These are phyloP conservation scores for Sceloporus tristichus DNA, from an alignment of 2,113 vertebrate genomes.

Conservation along the genomic window DNA sequence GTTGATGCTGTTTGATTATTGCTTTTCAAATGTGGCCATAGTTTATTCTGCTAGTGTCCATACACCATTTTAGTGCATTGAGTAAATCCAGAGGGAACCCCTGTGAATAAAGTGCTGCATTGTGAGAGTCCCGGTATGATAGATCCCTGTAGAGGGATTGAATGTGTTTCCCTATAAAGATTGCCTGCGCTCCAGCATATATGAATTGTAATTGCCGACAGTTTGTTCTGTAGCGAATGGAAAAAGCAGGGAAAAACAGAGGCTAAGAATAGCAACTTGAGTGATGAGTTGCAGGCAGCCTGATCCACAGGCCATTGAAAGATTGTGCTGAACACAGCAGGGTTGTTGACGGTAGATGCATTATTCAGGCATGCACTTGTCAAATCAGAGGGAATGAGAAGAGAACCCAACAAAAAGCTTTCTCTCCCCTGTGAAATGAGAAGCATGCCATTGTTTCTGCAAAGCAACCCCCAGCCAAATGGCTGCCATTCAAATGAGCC, in stretches of 20 bases:
- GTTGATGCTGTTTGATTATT: slow-evolving; percentile 54
- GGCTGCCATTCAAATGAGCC: slow-evolving; percentile 31
- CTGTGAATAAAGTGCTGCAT: background rate
- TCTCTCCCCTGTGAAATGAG: slow-evolving; percentile 12
- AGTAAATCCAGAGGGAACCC: slow-evolving; percentile 12
- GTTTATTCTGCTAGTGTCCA: slow-evolving; percentile 37
- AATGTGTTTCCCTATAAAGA: background rate
- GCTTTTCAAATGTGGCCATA: slow-evolving; percentile 13
- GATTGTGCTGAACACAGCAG: background rate
- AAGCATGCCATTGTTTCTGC: slow-evolving; percentile 22
- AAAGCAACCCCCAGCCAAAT: slow-evolving; percentile 1
- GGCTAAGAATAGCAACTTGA: slow-evolving; percentile 47
- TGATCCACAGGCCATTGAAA: background rate
- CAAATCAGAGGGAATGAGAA: background rate
- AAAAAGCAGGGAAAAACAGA: slow-evolving; percentile 55
- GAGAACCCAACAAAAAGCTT: background rate
- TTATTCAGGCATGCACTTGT: background rate
- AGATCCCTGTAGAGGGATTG: background rate
- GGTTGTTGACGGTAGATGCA: background rate
- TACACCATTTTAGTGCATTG: background rate
- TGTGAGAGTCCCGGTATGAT: background rate
- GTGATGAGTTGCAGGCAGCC: background rate
- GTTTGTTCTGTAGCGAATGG: slow-evolving; percentile 38
- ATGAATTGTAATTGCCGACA: background rate
- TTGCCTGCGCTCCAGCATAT: background rate